Evolutionary conservation across 2,888 invertebrate genomes (phyloP).

Genomic region (Pyralis farinalis): DNA sequence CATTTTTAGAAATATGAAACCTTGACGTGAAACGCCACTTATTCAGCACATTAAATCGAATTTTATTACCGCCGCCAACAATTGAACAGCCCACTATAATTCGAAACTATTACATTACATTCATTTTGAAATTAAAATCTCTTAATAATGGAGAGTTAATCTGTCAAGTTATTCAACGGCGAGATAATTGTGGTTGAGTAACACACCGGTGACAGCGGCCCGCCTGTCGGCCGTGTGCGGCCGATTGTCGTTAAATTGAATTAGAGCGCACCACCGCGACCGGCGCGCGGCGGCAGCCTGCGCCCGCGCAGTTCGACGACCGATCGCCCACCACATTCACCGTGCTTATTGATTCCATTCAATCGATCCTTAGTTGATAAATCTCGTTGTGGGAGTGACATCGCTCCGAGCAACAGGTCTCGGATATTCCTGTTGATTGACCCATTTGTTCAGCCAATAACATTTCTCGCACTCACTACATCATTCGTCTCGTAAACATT

Average conservation of each 20-base stretch:
- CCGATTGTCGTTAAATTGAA: slow-evolving; percentile 75
- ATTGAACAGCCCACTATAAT: slow-evolving; percentile 36
- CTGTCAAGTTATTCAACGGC: slow-evolving; percentile 32
- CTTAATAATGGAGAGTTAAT: slow-evolving; percentile 31
- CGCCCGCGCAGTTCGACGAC: slow-evolving; percentile 80
- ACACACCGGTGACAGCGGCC: slow-evolving; percentile 44
- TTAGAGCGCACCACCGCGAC: slow-evolving; percentile 70
- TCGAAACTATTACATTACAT: slow-evolving; percentile 18
- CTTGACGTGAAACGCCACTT: slow-evolving; percentile 35
- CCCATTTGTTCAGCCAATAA: slow-evolving; percentile 6
- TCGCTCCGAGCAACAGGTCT: slow-evolving; percentile 35
- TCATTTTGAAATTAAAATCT: slow-evolving; percentile 38
- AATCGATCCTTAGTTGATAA: slow-evolving; percentile 73
- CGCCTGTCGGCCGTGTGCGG: slow-evolving; percentile 51
- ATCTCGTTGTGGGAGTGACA: slow-evolving; percentile 61
- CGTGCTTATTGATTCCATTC: slow-evolving; percentile 70
- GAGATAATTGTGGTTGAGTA: slow-evolving; percentile 44
- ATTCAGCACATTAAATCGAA: slow-evolving; percentile 31
- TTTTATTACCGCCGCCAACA: slow-evolving; percentile 20
- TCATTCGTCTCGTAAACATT: slow-evolving; percentile 1
- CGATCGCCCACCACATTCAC: slow-evolving; percentile 71
- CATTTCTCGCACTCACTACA: slow-evolving; percentile 1
- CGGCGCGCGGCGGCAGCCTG: slow-evolving; percentile 58
- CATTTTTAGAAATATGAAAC: slow-evolving; percentile 34
- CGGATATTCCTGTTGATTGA: slow-evolving; percentile 10